Percentiles rank a stretch among this genome's conserved stretches.
These are phyloP conservation scores for Myotis vivesi DNA, from an alignment of 2,797 vertebrate species.

Conservation along the genomic window DNA sequence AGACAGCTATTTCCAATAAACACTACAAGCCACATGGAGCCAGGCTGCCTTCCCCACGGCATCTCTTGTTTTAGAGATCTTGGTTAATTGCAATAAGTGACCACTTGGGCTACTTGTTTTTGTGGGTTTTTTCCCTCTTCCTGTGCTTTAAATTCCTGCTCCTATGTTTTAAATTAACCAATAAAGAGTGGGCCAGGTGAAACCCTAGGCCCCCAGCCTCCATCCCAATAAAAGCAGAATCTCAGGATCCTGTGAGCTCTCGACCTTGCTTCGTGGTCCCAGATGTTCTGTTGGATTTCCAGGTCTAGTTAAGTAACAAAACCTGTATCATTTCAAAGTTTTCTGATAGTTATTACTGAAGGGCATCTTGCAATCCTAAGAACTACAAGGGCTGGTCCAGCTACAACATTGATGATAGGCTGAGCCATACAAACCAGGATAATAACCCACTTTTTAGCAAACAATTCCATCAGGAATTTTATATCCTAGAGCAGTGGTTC, in stretches of 20 bases:
- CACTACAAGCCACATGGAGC: not conserved
- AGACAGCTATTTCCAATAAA: not conserved
- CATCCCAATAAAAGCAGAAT: not conserved
- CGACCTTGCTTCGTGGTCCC: not conserved
- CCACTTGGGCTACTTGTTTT: not conserved
- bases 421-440: not conserved
- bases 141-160: not conserved
- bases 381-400: no score
- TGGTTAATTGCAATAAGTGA: not conserved
- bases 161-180: not conserved
- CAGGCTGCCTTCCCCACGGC: not conserved
- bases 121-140: not conserved
- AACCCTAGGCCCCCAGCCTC: not conserved
- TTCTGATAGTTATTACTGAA: no score
- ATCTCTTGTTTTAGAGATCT: not conserved
- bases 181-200: not conserved
- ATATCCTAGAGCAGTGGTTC: not conserved
- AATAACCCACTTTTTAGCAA: not conserved
- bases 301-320: not conserved
- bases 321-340: not conserved
- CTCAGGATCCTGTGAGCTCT: not conserved
- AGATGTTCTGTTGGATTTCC: not conserved
- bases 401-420: not conserved
- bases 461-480: not conserved
- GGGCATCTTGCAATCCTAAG: no score